A percentile compares a stretch with the other conserved stretches of the same genome.
Evolutionary conservation across 2,797 vertebrate species (phyloP).

Genomic region (Cyclopterus lumpus): DNA sequence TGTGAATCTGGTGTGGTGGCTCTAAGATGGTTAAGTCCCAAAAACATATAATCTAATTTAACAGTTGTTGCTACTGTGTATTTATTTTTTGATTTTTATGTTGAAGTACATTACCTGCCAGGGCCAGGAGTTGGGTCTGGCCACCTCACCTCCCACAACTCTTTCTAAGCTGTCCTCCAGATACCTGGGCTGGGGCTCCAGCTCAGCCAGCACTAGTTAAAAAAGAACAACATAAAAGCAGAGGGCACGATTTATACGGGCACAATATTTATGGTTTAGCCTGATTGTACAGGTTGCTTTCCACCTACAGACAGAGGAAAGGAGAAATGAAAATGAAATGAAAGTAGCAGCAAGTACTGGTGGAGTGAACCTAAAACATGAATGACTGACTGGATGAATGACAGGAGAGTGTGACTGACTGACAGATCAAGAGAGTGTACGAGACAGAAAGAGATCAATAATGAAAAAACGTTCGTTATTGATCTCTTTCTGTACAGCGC

Average conservation of each 20-base stretch:
- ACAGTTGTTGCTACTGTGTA: not conserved
- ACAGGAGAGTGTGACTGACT: constrained; percentile 10
- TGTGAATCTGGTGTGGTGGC: not conserved
- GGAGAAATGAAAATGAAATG: too few species aligned
- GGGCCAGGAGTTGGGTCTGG: constrained; percentile 79
- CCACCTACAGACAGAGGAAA: not conserved
- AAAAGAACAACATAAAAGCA: constrained; percentile 14
- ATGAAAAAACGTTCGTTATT: constrained; percentile 1
- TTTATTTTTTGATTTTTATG: not conserved
- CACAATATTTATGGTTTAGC: not conserved
- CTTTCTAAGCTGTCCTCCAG: constrained; percentile 61
- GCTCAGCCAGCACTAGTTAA: constrained; percentile 68
- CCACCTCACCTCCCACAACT: constrained; percentile 80
- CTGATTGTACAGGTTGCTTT: not conserved
- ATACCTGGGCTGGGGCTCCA: constrained; percentile 72
- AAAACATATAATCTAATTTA: rapidly evolving
- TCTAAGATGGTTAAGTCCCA: not conserved
- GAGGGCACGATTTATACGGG: not conserved
- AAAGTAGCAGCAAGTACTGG: not conserved
- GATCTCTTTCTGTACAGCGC: not conserved
- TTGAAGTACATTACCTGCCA: constrained; percentile 79
- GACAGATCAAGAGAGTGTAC: not conserved
- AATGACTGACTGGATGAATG: constrained; percentile 20
- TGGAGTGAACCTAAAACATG: constrained; percentile 6
- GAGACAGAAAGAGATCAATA: constrained; percentile 37